Conservation (phyloP, 2,113 vertebrate genomes). For the Chaetura pelagica region DNA sequence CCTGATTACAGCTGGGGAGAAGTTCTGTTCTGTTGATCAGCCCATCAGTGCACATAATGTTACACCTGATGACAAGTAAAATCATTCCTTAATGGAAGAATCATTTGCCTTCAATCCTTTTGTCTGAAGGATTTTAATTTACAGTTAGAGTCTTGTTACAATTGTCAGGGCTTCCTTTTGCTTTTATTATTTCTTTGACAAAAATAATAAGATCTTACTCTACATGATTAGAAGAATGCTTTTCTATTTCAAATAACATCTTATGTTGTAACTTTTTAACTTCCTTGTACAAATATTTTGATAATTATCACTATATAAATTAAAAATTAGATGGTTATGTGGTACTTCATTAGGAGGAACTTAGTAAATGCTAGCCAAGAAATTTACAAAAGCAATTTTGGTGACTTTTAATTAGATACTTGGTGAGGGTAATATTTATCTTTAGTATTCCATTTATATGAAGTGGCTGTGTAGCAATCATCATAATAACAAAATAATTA, state of each 20-base stretch:
- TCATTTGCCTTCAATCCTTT: slow-evolving; percentile 67
- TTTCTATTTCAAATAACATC: not conserved
- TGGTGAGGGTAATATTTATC: slow-evolving; percentile 30
- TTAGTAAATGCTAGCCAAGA: not conserved
- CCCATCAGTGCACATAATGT: slow-evolving; percentile 80
- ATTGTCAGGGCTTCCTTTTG: slow-evolving; percentile 56
- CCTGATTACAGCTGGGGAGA: slow-evolving; percentile 77
- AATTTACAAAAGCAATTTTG: slow-evolving; percentile 44
- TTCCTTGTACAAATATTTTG: slow-evolving; percentile 40
- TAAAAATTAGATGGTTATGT: slow-evolving; percentile 44
- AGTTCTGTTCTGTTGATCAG: slow-evolving; percentile 81
- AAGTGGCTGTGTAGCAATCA: not conserved
- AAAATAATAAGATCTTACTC: slow-evolving; percentile 38
- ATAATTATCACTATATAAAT: slow-evolving; percentile 53
- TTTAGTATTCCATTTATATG: slow-evolving; percentile 35
- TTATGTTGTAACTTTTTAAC: not conserved
- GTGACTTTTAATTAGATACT: slow-evolving; percentile 41
- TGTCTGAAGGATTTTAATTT: slow-evolving; percentile 66
- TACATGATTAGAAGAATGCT: not conserved
- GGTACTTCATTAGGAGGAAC: not conserved
- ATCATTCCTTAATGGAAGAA: slow-evolving; percentile 67
- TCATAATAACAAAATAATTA: not conserved
- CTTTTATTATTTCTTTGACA: slow-evolving; percentile 32
- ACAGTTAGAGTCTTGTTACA: slow-evolving; percentile 53
- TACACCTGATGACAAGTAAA: slow-evolving; percentile 79